phyloP scores from a whole-genome alignment of 2,797 vertebrate species.

The Amniataba percoides region DNA sequence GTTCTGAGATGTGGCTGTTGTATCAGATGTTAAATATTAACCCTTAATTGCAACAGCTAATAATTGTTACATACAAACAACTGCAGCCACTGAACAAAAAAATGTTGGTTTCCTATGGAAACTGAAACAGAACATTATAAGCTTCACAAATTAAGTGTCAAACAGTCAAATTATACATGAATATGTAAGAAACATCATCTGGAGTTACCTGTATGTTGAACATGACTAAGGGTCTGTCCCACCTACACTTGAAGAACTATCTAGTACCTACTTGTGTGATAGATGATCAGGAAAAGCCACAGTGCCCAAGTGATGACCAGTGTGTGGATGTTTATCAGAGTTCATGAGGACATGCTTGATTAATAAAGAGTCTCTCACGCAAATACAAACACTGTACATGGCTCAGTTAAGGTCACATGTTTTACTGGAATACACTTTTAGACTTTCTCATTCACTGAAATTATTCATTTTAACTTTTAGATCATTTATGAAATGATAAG shows the following conservation, averaged over 20 bases:
- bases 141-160: background rate
- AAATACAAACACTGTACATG: background rate
- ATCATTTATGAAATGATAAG: background rate
- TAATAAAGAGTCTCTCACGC: background rate
- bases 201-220: background rate
- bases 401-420: background rate
- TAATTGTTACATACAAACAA: background rate
- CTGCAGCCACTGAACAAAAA: background rate
- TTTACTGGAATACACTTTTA: background rate
- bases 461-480: too few species aligned
- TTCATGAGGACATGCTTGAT: background rate
- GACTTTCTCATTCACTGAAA: background rate
- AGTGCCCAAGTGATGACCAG: background rate
- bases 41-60: background rate
- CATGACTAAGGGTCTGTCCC: background rate
- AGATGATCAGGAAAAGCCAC: too few species aligned
- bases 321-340: background rate
- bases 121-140: background rate
- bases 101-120: background rate
- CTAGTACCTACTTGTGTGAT: background rate
- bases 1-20: background rate
- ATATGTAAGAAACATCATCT: background rate
- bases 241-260: background rate
- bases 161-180: background rate
- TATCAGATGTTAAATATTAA: background rate